Evolutionary conservation across 2,888 invertebrate species (phyloP).

Genomic region (Torymus texanus): DNA sequence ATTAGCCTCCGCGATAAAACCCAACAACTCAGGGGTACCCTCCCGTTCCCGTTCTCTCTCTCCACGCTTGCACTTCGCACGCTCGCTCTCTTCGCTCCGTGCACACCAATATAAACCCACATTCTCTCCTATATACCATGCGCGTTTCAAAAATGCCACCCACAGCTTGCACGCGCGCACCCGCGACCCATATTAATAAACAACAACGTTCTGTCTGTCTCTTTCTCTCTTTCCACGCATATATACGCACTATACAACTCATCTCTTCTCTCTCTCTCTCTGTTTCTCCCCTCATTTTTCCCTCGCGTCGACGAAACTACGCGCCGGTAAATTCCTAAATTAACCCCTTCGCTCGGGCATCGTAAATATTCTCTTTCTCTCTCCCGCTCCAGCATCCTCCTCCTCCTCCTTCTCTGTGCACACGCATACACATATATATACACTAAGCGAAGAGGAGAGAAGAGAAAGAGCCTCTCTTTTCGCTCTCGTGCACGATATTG

Average conservation of each 20-base stretch:
- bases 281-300: not conserved
- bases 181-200: constrained; percentile 30
- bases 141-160: constrained; percentile 31
- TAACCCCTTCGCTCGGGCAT: constrained; percentile 46
- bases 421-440: too few species aligned
- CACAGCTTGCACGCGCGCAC: constrained; percentile 2
- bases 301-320: constrained; percentile 18
- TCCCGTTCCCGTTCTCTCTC: too few species aligned
- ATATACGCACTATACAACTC: too few species aligned
- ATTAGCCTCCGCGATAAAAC: too few species aligned
- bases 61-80: not conserved
- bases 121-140: not conserved
- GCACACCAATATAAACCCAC: constrained; percentile 10
- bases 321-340: constrained; percentile 48
- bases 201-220: constrained; percentile 5
- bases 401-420: not conserved
- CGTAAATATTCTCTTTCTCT: constrained; percentile 48
- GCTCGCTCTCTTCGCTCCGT: not conserved
- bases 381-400: not conserved
- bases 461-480: constrained; percentile 28
- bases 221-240: not conserved
- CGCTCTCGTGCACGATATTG: constrained; percentile 26
- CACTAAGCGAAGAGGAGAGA: not conserved
- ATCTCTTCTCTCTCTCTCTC: not conserved
- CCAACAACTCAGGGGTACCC: too few species aligned